These are phyloP conservation scores for Dunckerocampus dactyliophorus DNA, from an alignment of 2,113 vertebrate genomes.

Conservation along the genomic window DNA sequence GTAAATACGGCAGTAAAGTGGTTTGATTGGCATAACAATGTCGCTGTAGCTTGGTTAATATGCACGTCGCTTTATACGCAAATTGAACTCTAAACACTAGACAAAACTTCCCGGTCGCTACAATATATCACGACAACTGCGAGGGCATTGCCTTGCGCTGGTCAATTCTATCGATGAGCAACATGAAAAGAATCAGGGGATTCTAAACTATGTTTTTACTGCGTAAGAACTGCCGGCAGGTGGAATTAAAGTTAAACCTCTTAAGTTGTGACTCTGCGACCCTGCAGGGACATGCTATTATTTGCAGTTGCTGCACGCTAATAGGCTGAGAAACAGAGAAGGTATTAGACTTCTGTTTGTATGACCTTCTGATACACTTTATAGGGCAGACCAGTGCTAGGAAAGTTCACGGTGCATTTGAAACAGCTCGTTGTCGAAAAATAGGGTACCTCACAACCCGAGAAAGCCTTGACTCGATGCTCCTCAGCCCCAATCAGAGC, in stretches of 20 bases:
- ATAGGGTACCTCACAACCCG: background rate
- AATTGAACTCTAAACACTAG: no score
- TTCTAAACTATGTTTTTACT: background rate
- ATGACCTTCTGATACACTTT: background rate
- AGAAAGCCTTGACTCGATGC: slow-evolving; percentile 2
- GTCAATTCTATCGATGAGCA: background rate
- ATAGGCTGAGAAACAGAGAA: slow-evolving; percentile 1
- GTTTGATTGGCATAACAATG: no score
- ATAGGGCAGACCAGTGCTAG: background rate
- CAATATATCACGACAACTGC: no score
- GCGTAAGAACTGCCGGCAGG: background rate
- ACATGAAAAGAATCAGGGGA: background rate
- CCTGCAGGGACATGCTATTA: slow-evolving; percentile 13
- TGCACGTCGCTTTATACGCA: no score
- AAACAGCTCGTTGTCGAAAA: background rate
- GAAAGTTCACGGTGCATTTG: background rate
- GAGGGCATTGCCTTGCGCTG: no score
- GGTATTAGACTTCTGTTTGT: slow-evolving; percentile 7
- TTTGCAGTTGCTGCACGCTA: slow-evolving; percentile 13
- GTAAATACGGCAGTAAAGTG: no score
- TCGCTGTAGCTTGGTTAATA: no score
- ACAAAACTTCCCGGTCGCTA: no score
- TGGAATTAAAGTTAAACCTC: slow-evolving; percentile 18
- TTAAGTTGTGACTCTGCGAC: slow-evolving; percentile 5
- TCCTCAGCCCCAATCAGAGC: background rate